phyloP scores from a whole-genome alignment of 2,888 invertebrate genomes.

The Autographa gamma region DNA sequence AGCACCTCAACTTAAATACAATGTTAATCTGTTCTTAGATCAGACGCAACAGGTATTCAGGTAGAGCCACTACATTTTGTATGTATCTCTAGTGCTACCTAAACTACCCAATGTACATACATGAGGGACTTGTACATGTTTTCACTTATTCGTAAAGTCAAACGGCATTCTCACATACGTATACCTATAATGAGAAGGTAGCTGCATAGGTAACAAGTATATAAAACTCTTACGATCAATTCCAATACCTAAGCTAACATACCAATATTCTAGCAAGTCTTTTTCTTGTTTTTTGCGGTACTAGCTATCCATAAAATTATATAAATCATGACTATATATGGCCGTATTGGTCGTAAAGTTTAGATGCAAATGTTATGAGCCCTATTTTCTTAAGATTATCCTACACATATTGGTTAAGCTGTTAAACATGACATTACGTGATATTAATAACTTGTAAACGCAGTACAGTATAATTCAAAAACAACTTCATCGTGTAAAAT shows the following conservation, averaged over 20 bases:
- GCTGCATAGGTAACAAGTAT: constrained; percentile 45
- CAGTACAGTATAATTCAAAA: constrained; percentile 20
- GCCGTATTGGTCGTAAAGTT: constrained; percentile 13
- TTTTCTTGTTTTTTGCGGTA: neutral
- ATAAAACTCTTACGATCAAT: neutral
- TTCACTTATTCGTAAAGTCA: constrained; percentile 62
- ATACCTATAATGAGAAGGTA: constrained; percentile 60
- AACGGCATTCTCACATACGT: constrained; percentile 61
- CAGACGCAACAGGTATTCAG: constrained; percentile 33
- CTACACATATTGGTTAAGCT: neutral
- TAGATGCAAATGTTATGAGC: constrained; percentile 15
- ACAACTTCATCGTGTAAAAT: constrained; percentile 26
- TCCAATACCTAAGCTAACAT: neutral
- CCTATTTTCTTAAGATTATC: constrained; percentile 16
- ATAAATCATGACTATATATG: neutral
- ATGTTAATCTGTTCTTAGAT: constrained; percentile 39
- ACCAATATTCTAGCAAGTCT: neutral
- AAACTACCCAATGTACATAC: constrained; percentile 44
- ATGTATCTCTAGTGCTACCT: constrained; percentile 22
- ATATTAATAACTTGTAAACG: constrained; percentile 19
- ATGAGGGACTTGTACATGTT: constrained; percentile 57
- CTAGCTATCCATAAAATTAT: neutral
- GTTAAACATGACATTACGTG: constrained; percentile 17
- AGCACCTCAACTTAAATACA: constrained; percentile 46
- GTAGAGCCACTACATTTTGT: constrained; percentile 13